Conservation (phyloP, 2,113 vertebrate species). For the Macaca nemestrina region DNA sequence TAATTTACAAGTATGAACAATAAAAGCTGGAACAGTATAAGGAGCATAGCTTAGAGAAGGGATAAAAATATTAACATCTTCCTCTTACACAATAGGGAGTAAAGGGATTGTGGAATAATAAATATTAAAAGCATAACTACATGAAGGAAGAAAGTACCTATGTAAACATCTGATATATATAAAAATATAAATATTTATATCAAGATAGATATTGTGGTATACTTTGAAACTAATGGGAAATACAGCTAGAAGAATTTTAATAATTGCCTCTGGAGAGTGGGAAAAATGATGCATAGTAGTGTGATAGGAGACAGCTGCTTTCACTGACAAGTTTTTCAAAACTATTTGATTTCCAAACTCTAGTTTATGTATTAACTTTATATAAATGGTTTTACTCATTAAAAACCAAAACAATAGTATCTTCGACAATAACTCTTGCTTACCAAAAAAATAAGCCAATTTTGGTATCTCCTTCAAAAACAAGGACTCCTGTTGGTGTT, state of each 20-base stretch:
- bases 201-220: background rate
- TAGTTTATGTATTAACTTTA: background rate
- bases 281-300: background rate
- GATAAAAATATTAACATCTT: background rate
- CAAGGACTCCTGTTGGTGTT: constrained; percentile 97
- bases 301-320: background rate
- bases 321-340: background rate
- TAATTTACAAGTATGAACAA: background rate
- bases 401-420: background rate
- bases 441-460: constrained; percentile 99
- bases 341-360: constrained; percentile 8
- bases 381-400: background rate
- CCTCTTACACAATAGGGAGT: background rate
- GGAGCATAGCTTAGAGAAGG: background rate
- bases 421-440: constrained; percentile 60
- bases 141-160: background rate
- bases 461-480: constrained; percentile 98
- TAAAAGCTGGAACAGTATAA: background rate
- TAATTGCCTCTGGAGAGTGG: background rate
- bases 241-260: background rate
- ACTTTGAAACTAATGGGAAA: background rate
- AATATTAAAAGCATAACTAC: background rate
- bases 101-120: background rate
- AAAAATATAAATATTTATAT: background rate
- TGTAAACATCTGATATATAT: background rate